Base-by-base conservation (phyloP, 1,140 invertebrate genomes). In the Battus philenor region DNA sequence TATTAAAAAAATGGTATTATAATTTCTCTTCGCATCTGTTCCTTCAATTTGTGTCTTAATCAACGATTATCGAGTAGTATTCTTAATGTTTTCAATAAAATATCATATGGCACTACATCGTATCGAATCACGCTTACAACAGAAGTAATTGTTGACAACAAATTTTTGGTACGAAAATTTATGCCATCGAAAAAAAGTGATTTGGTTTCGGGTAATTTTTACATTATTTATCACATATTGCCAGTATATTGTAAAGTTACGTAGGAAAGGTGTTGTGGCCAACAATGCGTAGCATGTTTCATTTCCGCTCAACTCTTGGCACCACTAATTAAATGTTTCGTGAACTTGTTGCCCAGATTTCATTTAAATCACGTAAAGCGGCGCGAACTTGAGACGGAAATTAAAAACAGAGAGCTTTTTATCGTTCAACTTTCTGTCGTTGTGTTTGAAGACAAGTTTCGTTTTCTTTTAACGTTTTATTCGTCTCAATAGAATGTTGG, bases 251-350 rank as follows among this genome's bases (percentile, higher is more conserved):
- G 48, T 20, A 22, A 29, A 53, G 53, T 62, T 58, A 70, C 64
- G 67, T 65, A 69, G 56, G 54, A 24, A 47, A 67, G 61, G 60
- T 68, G 59, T 62, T 56, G n/a, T 16, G 16, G n/a, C 32, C 55
- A 53, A 56, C 54, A 53, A 29, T 26, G 47, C 41, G 33, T 57
- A 57, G 50, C 58, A 66, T 68, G 60, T 71, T 75, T 79, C 65
- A 79, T 75, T 74, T 77, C 71, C 73, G 43, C 34, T 36, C 31
- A 51, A 61, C 48, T 64, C 57, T 54, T 64, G 47, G 45, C 49
- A 36, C 48, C 59, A 66, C 67, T 78, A 82, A 82, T 82, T 79
- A 82, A 77, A 74, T 70, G 68, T 79, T 75, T 72, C 61, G 56
- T 51, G 60, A 70, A 76, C 68, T 76, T 71, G 66, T 75, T 70